Base-by-base conservation (phyloP, 2,888 invertebrate species). In the Apotomis capreana region DNA sequence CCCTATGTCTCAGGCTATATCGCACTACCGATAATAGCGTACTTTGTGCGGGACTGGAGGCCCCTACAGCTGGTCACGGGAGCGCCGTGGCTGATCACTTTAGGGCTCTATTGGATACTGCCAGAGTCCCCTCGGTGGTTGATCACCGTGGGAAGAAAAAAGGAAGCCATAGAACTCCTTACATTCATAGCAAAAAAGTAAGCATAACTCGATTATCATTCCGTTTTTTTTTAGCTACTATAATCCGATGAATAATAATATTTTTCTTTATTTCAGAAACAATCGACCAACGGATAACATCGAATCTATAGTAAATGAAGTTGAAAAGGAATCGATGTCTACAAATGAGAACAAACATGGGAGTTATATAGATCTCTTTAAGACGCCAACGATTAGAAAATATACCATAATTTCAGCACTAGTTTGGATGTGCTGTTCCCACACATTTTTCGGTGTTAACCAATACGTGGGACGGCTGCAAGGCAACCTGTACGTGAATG, bases 41-140 rank as follows among this genome's bases (percentile, higher is more conserved):
- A 95, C 80, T 92, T 91, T 76, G 88, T 95, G 3, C 89, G 94
- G 68, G 94, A 95, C 55, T 95, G 95, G 95, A 90, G 94, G 73
- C 82, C 90, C 70, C 89, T 95, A 51, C 95, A 95, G 80, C 81
- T 95, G 12, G 92, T 91, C 0, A 94, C 94, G 5, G 95, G 95
- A 54, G 78, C 86, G 2, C 92, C 92, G 0, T 94, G 94, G 84
- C 79, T 89, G 5, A 76, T 95, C 51, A 90, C 96, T 5, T 84
- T 95, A 54, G 85, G 93, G 0, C 96, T 95, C 76, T 95, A 95
- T 80, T 96, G 95, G 94, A 81, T 96, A 6, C 88, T 97, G 69
- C 96, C 96, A 0, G 97, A 97, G 88, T 97, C 97, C 3, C 97
- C 97, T 0, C 93, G 97, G 69, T 97, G 97, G 97, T 89, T 97